These are phyloP conservation scores for Zaprionus inermis DNA, from an alignment of 1,140 invertebrate species.

Conservation along the genomic window DNA sequence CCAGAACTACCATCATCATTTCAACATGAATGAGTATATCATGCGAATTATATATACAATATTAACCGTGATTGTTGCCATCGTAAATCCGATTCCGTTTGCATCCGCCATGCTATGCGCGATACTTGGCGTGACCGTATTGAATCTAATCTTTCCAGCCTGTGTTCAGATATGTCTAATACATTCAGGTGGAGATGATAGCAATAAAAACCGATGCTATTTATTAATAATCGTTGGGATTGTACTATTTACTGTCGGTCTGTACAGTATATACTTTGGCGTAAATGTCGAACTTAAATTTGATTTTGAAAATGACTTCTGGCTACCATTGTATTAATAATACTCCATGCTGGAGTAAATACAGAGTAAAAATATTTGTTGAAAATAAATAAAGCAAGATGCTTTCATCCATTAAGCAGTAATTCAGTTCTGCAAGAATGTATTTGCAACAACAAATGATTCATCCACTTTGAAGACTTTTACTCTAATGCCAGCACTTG, in stretches of 20 bases:
- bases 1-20: neutral
- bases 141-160: neutral
- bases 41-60: neutral
- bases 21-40: neutral
- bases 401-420: neutral
- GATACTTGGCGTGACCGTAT: neutral
- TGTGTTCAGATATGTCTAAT: neutral
- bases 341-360: too few relatives aligned
- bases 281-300: neutral
- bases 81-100: neutral
- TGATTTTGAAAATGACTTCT: neutral
- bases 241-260: neutral
- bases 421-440: too few relatives aligned
- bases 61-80: neutral
- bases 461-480: too few relatives aligned
- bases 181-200: neutral
- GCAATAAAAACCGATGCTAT: neutral
- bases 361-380: neutral
- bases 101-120: neutral
- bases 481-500: neutral
- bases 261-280: neutral
- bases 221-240: neutral
- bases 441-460: too few relatives aligned
- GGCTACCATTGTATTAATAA: neutral
- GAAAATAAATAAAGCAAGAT: neutral